These are phyloP conservation scores for Cuculus canorus DNA, from an alignment of 2,797 vertebrate genomes.

Conservation along the genomic window DNA sequence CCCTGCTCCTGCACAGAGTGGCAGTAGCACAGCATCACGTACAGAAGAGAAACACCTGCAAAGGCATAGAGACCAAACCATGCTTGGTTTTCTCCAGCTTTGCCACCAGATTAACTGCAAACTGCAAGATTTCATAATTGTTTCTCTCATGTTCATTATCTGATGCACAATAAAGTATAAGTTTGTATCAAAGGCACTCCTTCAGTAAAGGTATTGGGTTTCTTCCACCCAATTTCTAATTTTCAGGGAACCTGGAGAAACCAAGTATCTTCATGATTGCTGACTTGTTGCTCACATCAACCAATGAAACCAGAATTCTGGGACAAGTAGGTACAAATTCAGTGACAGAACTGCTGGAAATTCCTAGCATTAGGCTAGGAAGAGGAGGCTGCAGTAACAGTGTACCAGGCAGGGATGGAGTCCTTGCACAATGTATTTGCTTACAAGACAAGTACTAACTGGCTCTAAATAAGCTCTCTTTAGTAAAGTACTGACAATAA, in stretches of 20 bases:
- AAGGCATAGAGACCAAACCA: neutral
- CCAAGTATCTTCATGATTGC: accelerated
- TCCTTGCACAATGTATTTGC: neutral
- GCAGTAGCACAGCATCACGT: accelerated
- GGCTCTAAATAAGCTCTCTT: neutral
- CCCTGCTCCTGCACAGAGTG: neutral
- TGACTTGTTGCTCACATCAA: neutral
- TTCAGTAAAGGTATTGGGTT: neutral
- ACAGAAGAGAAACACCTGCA: neutral
- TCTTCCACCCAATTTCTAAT: neutral
- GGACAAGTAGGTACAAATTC: neutral
- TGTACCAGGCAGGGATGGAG: neutral
- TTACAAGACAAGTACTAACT: neutral
- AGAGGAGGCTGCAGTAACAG: neutral
- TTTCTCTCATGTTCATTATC: neutral
- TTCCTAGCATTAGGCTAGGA: neutral
- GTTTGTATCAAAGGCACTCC: neutral
- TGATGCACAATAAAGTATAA: neutral
- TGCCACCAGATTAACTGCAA: neutral
- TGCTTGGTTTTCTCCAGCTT: neutral
- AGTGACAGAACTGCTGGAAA: neutral
- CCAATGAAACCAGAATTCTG: neutral
- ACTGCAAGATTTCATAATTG: neutral
- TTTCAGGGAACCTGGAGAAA: neutral
- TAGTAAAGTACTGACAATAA: neutral